Evolutionary conservation across 2,888 invertebrate genomes (phyloP).

Genomic region (Conops quadrifasciatus): DNA sequence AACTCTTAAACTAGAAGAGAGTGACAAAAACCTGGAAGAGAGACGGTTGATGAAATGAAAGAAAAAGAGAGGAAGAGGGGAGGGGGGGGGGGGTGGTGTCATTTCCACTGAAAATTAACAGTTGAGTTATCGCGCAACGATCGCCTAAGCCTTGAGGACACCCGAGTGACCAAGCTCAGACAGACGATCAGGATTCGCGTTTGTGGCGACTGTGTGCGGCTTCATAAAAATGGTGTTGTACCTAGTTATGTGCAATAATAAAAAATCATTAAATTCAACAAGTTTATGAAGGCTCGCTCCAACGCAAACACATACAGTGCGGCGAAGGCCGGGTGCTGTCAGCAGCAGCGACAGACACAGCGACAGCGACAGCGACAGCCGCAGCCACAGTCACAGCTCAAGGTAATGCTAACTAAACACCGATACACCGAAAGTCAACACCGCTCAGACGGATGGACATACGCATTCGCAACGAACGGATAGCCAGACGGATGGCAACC

Average conservation of each 20-base stretch:
- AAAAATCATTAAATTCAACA: conserved; percentile 62
- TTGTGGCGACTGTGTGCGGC: conserved; percentile 32
- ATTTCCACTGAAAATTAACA: too few species aligned
- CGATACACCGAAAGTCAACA: neutral
- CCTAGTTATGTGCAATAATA: conserved; percentile 56
- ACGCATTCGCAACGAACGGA: neutral
- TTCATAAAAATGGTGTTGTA: conserved; percentile 32
- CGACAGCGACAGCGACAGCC: neutral
- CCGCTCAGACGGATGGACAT: neutral
- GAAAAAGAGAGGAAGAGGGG: neutral
- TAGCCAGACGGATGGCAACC: neutral
- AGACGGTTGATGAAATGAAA: too few species aligned
- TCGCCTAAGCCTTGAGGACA: neutral
- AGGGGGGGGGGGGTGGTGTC: neutral
- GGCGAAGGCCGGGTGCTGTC: too few species aligned
- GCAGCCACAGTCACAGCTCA: neutral
- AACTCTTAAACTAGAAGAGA: too few species aligned
- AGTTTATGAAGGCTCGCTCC: conserved; percentile 53
- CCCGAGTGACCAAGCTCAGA: neutral
- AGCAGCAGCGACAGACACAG: neutral
- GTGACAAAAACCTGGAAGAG: too few species aligned
- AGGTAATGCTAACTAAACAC: conserved; percentile 6
- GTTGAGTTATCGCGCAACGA: too few species aligned
- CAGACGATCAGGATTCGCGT: neutral
- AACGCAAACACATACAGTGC: too few species aligned